Evolutionary conservation across 2,113 vertebrate genomes (phyloP).

Genomic region (Misgurnus anguillicaudatus): DNA sequence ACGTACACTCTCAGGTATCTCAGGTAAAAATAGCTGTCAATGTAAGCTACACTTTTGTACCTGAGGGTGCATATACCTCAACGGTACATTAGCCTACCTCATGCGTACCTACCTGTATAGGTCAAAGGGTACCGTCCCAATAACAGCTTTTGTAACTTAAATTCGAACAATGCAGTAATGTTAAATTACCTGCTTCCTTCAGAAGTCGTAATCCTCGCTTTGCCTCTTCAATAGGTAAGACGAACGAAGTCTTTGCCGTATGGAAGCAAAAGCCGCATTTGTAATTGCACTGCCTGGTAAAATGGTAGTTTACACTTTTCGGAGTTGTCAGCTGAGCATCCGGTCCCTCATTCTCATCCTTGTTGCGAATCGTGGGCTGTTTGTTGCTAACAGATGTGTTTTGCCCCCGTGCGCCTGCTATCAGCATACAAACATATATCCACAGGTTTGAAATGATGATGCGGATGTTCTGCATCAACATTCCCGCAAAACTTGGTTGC

Average conservation of each 20-base stretch:
- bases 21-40: background rate
- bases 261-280: conserved; percentile 97
- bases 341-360: background rate
- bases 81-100: too few relatives aligned
- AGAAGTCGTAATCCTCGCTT: conserved; percentile 79
- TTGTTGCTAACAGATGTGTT: background rate
- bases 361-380: background rate
- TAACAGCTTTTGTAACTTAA: too few relatives aligned
- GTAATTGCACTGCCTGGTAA: conserved; percentile 91
- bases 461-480: conserved; percentile 59
- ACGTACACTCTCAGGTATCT: too few relatives aligned
- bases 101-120: too few relatives aligned
- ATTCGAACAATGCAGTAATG: background rate
- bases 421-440: background rate
- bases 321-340: conserved; percentile 62
- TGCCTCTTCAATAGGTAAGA: conserved; percentile 87
- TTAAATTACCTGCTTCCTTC: conserved; percentile 77
- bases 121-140: too few relatives aligned
- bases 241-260: conserved; percentile 92
- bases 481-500: conserved; percentile 27
- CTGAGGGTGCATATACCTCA: too few relatives aligned
- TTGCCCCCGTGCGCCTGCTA: background rate
- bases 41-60: background rate
- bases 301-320: conserved; percentile 93
- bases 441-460: conserved; percentile 1